Evolutionary conservation across 2,888 invertebrate species (phyloP).

Genomic region (Xestia xanthographa): DNA sequence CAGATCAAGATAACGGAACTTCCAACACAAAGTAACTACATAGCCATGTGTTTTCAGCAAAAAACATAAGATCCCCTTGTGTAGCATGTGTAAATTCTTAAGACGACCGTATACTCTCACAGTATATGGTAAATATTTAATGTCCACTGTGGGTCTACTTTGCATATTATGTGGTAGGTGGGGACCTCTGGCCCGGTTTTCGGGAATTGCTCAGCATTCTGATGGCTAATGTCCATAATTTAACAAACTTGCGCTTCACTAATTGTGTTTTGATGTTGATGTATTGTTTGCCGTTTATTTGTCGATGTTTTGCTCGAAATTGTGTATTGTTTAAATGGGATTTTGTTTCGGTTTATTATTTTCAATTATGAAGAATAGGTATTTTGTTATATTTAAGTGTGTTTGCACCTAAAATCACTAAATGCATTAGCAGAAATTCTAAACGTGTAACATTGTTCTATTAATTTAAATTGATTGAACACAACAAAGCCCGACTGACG

Average conservation of each 20-base stretch:
- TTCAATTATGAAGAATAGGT: not conserved
- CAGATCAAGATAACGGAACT: slow-evolving; percentile 34
- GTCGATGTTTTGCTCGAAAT: slow-evolving; percentile 27
- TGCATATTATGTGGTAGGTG: slow-evolving; percentile 70
- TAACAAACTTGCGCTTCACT: slow-evolving; percentile 56
- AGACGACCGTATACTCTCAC: slow-evolving; percentile 64
- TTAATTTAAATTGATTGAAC: not conserved
- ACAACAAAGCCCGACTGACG: not conserved
- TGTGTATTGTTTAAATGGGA: slow-evolving; percentile 27
- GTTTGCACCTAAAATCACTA: not conserved
- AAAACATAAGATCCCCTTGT: slow-evolving; percentile 43
- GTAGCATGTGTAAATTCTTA: slow-evolving; percentile 66
- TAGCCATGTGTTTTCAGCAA: slow-evolving; percentile 34
- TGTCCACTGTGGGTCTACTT: slow-evolving; percentile 70
- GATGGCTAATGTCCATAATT: slow-evolving; percentile 67
- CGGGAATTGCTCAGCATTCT: slow-evolving; percentile 65
- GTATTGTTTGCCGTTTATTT: slow-evolving; percentile 45
- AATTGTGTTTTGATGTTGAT: slow-evolving; percentile 62
- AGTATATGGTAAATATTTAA: slow-evolving; percentile 73
- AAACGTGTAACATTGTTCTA: not conserved
- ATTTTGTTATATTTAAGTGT: not conserved
- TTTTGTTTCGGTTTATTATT: slow-evolving; percentile 11
- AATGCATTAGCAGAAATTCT: not conserved
- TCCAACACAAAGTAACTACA: slow-evolving; percentile 33
- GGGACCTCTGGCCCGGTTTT: slow-evolving; percentile 56